Evolutionary conservation across 1,140 invertebrate genomes (phyloP), one percentile per base, ranked within the genome.

Genomic region (Archivesica marissinica): DNA sequence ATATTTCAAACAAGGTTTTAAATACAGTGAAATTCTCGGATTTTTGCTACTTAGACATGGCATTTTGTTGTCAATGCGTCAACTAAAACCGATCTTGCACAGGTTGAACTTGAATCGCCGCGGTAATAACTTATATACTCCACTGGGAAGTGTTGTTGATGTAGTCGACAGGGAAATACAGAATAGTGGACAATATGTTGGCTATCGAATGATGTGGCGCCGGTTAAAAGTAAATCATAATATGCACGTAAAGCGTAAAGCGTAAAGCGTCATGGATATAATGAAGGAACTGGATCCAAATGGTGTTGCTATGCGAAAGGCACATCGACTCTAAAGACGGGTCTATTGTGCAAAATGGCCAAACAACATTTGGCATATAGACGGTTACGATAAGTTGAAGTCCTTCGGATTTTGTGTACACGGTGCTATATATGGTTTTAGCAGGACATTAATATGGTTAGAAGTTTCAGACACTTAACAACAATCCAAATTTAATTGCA

Each of bases 1-100:
- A 76, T 59, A 76, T 56, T 76, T 76, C 17, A 76, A 76, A 76
- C 68, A 30, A 72, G 68, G 41, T 44, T 72, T 72, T 47, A 72
- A 44, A 50, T 72, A 72, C 74, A 76, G 11, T 52, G 74, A 52
- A 76, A 54, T 54, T 59, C 33, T 54, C 50, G 35, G 61, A 66
- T 38, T 66, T 66, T 66, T 66, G 25, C 61, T 76, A 35, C 52
- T 59, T 54, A 23, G 25, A 30, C 30, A 54, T 76, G 35, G 47
- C 17, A 54, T 38, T 39, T 72, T 44, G 41, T 44, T 72, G 68
- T 72, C 68, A 72, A 0, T 72, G 68, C 41, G 44, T 38, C 39
- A 72, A 47, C 41, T 72, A 28, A 72, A 76, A 38, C 11, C 47
- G 30, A 56, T 76, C 47, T 28, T 76, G 25, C 11, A 76, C 33